Evolutionary conservation across 2,113 vertebrate genomes (phyloP), one percentile per base, ranked within the genome.

Genomic region (Ornithorhynchus anatinus): DNA sequence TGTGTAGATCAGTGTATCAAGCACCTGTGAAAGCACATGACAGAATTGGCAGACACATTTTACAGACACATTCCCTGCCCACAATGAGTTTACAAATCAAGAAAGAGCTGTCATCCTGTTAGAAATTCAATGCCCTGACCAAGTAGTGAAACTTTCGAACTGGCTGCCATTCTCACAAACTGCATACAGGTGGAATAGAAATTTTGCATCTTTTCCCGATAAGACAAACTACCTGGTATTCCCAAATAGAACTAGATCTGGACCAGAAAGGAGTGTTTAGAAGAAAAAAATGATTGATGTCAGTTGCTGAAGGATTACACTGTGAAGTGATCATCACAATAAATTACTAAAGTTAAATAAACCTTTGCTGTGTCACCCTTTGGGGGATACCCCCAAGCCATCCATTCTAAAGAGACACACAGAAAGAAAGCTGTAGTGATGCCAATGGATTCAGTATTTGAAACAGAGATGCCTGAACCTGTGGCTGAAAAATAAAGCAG

Each of bases 361-460:
- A 36, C 33, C 27, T 72, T 56, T 65, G 52, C 35, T 60, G 54
- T 59, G 32, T n/a, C 23, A 27, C 2, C 7, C 47, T 72, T 80
- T 77, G 62, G 77, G 37, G 35, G 37, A 11, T n/a, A 35, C 74
- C 69, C 75, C 76, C 68, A 66, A 53, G 14, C 61, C 29, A 19
- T 17, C 22, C 50, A 74, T 83, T 79, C 59, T 51, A 77, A 72
- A 69, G 35, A 45, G 59, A 66, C 36, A 43, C 22, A 51, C 33
- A 74, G 51, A 63, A 79, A 72, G 44, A 48, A 62, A 58, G 5
- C 66, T 60, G 66, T 62, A 81, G 20, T 8, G 5, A 10, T 13
- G 59, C 43, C 66, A 37, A 59, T 50, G 10, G 0, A 59, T 50
- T 42, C 23, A 16, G 52, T 67, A n/a, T 31, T 52, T 59, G n/a